Evolutionary conservation across 1,140 invertebrate genomes (phyloP), one percentile per base, ranked within the genome.

Genomic region (Pseudobourletiella spinata): DNA sequence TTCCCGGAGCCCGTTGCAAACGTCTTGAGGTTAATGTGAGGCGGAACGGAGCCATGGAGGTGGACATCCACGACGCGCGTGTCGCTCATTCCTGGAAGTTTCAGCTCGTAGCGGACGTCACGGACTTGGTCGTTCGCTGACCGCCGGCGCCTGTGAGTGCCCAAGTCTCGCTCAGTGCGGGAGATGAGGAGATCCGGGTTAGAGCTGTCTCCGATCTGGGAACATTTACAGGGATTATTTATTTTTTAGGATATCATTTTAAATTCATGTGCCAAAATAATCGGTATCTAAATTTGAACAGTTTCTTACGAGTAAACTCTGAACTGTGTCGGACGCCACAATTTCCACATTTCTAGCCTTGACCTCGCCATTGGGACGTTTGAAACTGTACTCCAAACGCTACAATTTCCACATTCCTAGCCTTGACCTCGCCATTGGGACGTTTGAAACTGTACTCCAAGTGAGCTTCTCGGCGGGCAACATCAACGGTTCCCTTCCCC

Each of bases 21-120:
- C 14, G 59, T 59, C 54, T 66, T 69, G 28, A 64, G 11, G 24
- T 59, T 24, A 11, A 55, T 29, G 8, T 56, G 63, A 14, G 61
- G 62, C 30, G 64, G 64, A 25, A 39, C 26, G 3, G 50, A 35
- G 20, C 50, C 54, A 18, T 32, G 16, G 1, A 64, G 8, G 26
- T 61, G 58, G 29, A 44, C 24, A 3, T 61, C 30, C n/a, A 69
- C 18, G 29, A 66, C 61, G 4, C 64, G 55, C 16, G 52, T 44
- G 29, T 66, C 62, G 30, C 44, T 64, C 65, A 66, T 66, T 32
- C 68, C 68, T 32, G 68, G 68, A 0, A 66, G 42, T 15, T 35
- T 46, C 18, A 63, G 20, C 39, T 69, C 59, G 22, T 60, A 32
- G 3, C 62, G 52, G n/a, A 66, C 30, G 30, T 66, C 64, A 32